phyloP scores from a whole-genome alignment of 1,140 invertebrate species.

The Muscidifurax raptorellus region DNA sequence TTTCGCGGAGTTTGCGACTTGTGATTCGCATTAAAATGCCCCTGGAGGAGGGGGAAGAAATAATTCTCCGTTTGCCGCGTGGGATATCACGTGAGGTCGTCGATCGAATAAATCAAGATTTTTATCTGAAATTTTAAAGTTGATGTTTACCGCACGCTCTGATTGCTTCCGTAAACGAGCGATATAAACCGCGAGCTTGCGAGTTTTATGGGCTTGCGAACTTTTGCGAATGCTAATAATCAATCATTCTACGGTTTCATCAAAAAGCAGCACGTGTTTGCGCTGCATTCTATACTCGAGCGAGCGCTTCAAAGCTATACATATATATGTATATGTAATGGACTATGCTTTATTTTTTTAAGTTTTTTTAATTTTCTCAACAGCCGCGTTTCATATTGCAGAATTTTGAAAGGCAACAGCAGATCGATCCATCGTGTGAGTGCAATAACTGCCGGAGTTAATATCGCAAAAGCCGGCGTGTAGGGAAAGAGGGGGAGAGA shows the following conservation, averaged over 20 bases:
- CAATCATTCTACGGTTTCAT: constrained; percentile 36
- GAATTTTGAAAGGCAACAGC: constrained; percentile 36
- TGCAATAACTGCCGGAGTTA: constrained; percentile 60
- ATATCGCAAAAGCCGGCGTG: constrained; percentile 53
- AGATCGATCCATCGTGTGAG: constrained; percentile 49
- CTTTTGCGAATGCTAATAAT: constrained; percentile 46
- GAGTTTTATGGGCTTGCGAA: constrained; percentile 33
- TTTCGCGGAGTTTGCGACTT: constrained; percentile 37
- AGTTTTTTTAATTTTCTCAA: neutral
- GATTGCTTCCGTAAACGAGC: constrained; percentile 44
- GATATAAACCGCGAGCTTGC: neutral
- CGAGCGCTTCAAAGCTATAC: neutral
- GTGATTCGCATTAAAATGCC: constrained; percentile 36
- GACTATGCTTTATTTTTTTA: neutral
- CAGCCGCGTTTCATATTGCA: constrained; percentile 10
- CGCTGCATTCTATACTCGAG: neutral
- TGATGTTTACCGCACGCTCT: constrained; percentile 33
- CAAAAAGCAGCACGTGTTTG: constrained; percentile 13
- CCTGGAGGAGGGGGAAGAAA: neutral
- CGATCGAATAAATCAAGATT: constrained; percentile 49
- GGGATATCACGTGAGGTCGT: constrained; percentile 29
- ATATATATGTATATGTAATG: no score
- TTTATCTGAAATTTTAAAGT: constrained; percentile 51
- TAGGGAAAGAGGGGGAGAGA: neutral
- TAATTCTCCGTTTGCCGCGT: constrained; percentile 2